Base-by-base conservation (phyloP, 2,888 invertebrate species). In the Perizoma affinitatum region DNA sequence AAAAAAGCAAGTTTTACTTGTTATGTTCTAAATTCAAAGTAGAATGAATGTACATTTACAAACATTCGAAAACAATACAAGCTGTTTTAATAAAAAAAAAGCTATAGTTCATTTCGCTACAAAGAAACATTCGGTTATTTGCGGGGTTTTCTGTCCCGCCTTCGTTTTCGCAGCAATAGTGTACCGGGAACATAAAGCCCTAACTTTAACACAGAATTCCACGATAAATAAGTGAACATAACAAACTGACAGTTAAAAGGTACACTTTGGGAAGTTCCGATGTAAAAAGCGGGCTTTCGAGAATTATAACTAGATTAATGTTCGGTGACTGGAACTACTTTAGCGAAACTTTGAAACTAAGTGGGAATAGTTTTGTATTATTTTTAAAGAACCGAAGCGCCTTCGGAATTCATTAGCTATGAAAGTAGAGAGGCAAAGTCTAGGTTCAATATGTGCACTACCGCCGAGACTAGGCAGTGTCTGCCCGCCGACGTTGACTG, bases 281-380 rank as follows among this genome's bases (percentile, higher is more conserved):
- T 59, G 78, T 72, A 78, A 84, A 82, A 82, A 80, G 73, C 73
- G 73, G 71, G 74, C 73, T 74, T 74, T 72, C 67, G 61, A 71
- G 75, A 82, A 85, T 84, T 85, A 86, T 87, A 88, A 88, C 85
- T 82, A 87, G 85, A 90, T 89, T 88, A 91, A 90, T 88, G 90
- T 84, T 84, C 80, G 79, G 82, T 83, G 84, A 89, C 85, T 86
- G 83, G 80, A 87, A 88, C 84, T 88, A 85, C 83, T 82, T 78
- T 71, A 75, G 76, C 74, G 73, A 77, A 86, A 89, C 83, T 89
- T 86, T 59, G 72, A 55, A 83, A 86, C 82, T 84, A 81, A 83
- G 79, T 78, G 78, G 78, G 74, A 84, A 82, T 69, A 82, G 84
- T 88, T 88, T 89, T 87, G 83, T 86, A 82, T 86, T 90, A 86